These are phyloP conservation scores for Augochlorella aurata DNA, from an alignment of 2,888 invertebrate genomes.

Conservation along the genomic window DNA sequence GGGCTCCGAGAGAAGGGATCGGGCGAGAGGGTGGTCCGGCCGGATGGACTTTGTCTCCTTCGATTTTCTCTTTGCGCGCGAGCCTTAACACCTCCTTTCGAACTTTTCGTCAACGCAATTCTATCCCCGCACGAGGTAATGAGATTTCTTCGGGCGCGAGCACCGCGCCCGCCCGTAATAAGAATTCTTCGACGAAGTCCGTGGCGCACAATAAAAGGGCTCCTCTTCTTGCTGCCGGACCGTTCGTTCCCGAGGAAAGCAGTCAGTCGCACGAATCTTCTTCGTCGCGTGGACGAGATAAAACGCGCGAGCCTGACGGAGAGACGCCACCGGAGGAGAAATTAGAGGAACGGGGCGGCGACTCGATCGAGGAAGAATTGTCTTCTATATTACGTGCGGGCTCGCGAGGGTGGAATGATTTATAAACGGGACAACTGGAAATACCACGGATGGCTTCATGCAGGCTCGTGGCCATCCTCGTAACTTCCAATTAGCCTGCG, in stretches of 20 bases:
- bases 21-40: constrained; percentile 34
- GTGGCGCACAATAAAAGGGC: constrained; percentile 72
- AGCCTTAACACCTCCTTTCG: constrained; percentile 67
- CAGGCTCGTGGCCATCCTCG: constrained; percentile 58
- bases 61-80: constrained; percentile 68
- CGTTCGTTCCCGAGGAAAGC: constrained; percentile 25
- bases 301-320: constrained; percentile 9
- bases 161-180: constrained; percentile 71
- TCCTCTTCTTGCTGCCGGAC: constrained; percentile 41
- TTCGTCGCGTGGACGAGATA: neutral
- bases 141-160: constrained; percentile 75
- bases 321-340: neutral
- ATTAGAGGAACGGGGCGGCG: neutral
- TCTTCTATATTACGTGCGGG: constrained; percentile 56
- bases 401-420: constrained; percentile 57
- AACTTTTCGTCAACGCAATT: constrained; percentile 75
- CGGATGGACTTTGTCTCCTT: constrained; percentile 69
- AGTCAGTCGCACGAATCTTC: constrained; percentile 22
- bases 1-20: neutral
- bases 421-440: constrained; percentile 66
- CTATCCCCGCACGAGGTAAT: constrained; percentile 72
- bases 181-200: constrained; percentile 77
- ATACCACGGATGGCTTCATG: constrained; percentile 61
- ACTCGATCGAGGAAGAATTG: constrained; percentile 52
- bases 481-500: constrained; percentile 64